These are phyloP conservation scores for Papilio xuthus DNA, from an alignment of 1,140 invertebrate species.

Conservation along the genomic window DNA sequence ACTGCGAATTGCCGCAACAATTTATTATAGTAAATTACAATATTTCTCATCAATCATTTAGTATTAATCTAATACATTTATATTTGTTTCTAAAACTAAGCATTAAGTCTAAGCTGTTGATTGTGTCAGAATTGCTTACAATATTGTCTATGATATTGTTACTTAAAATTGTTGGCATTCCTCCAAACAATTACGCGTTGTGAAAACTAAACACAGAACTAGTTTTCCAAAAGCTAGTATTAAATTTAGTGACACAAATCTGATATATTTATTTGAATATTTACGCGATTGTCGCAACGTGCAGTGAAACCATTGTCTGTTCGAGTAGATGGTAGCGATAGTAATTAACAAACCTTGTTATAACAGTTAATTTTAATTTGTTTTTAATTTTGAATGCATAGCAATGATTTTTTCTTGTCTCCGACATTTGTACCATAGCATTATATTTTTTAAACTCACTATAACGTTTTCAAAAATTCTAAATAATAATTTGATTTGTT, in stretches of 20 bases:
- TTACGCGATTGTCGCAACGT: conserved; percentile 12
- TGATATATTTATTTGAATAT: conserved; percentile 31
- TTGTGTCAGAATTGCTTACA: conserved; percentile 17
- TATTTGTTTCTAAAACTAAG: conserved; percentile 19
- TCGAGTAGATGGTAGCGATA: neutral
- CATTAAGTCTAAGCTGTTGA: conserved; percentile 18
- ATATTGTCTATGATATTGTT: conserved; percentile 33
- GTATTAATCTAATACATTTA: conserved; percentile 1
- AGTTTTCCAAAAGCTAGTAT: conserved; percentile 20
- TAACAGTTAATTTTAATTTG: neutral
- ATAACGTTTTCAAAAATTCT: too few relatives aligned
- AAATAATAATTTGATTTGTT: neutral
- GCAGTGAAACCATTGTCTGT: neutral
- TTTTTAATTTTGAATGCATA: neutral
- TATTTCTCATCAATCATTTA: conserved; percentile 18
- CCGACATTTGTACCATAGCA: too few relatives aligned
- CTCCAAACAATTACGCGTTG: conserved; percentile 25
- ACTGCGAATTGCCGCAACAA: neutral
- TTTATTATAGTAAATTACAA: neutral
- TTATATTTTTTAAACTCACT: too few relatives aligned
- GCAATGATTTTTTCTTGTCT: too few relatives aligned
- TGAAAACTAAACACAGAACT: conserved; percentile 31
- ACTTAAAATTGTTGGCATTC: conserved; percentile 26
- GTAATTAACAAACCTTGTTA: neutral
- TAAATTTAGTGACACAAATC: conserved; percentile 20